Evolutionary conservation across 1,140 invertebrate genomes (phyloP).

Genomic region (Grapholita molesta): DNA sequence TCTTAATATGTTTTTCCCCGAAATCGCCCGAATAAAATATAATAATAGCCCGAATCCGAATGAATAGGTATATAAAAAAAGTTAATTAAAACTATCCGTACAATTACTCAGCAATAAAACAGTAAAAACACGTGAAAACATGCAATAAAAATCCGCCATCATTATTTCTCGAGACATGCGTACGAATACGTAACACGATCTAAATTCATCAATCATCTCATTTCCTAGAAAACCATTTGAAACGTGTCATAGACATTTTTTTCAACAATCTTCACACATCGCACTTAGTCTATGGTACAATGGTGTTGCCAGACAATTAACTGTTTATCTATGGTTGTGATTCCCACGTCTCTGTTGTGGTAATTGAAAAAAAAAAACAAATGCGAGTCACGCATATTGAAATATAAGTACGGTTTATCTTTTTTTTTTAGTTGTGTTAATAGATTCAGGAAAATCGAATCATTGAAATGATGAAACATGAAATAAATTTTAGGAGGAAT

Average conservation of each 20-base stretch:
- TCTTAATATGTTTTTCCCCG: too few relatives aligned
- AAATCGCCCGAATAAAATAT: too few relatives aligned
- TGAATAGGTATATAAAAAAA: too few relatives aligned
- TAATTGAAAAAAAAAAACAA: background rate
- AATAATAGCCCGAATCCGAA: too few relatives aligned
- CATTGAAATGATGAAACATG: too few relatives aligned
- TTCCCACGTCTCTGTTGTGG: background rate
- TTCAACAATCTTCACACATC: background rate
- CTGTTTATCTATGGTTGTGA: background rate
- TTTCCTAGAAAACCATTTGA: background rate
- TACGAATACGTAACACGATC: background rate
- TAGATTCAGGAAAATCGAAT: too few relatives aligned
- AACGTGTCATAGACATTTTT: background rate
- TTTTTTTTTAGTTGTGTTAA: background rate
- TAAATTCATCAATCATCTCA: background rate
- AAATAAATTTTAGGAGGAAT: too few relatives aligned
- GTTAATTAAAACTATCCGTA: too few relatives aligned
- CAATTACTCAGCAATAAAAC: background rate
- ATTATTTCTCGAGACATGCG: background rate
- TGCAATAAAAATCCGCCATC: background rate
- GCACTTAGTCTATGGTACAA: background rate
- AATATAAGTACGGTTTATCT: background rate
- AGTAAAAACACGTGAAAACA: background rate
- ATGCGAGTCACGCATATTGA: background rate
- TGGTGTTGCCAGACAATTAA: background rate